Evolutionary conservation across 2,888 invertebrate genomes (phyloP), one percentile per base, ranked within the genome.

Genomic region (Branchipolynoe longqiensis): DNA sequence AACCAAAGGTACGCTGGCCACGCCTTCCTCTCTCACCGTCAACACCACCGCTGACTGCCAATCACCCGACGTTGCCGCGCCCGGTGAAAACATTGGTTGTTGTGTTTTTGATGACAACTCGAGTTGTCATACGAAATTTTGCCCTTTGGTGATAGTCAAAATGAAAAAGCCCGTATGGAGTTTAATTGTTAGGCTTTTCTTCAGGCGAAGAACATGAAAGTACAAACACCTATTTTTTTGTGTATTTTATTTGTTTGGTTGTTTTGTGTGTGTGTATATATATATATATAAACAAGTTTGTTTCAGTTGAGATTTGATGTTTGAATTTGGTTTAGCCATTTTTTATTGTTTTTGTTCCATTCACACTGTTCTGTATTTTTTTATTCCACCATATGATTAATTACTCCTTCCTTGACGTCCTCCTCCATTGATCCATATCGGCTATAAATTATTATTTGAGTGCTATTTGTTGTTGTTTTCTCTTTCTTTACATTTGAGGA

Each of bases 1-100:
- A 84, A 84, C 84, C 40, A 84, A 69, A 84, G 84, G 84, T 84
- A 64, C 41, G 84, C 62, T 40, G 78, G 78, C 78, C 78, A 78
- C 78, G 78, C 78, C 78, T 48, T 78, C 78, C 48, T 48, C 78
- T 78, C 78, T 78, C 48, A 48, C 78, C 25, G 54, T 31, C 78
- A 78, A 48, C 78, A 78, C 78, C 78, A 78, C 78, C 78, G 78
- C 78, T 48, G 78, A 78, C 41, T 48, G n/a, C 25, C 28, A 41
- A 78, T 8, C 78, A 41, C 48, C 12, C 41, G 78, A 22, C 78
- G 48, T 48, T 8, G 33, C 25, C 8, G 48, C 78, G 14, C 25
- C 78, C 48, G 78, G 78, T 78, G 78, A 78, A 18, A 48, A n/a
- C 78, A 78, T 78, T 78, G 78, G 78, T 78, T 78, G 78, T 48